Evolutionary conservation across 2,797 vertebrate species (phyloP).

Genomic region (Eutrigla gurnardus): DNA sequence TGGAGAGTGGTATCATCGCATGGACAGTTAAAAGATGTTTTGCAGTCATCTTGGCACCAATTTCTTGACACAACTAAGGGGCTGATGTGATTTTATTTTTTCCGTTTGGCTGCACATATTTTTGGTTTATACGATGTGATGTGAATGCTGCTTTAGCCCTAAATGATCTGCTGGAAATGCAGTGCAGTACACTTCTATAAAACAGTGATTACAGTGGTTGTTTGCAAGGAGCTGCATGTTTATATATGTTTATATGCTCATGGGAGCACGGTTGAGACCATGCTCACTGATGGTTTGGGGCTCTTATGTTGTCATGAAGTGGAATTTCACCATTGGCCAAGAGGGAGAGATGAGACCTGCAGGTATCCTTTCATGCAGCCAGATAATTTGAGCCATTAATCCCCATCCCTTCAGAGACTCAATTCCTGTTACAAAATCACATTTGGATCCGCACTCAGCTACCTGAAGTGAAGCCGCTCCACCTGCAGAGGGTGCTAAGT

Average conservation of each 20-base stretch:
- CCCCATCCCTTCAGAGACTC: too few relatives aligned
- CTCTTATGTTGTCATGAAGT: background rate
- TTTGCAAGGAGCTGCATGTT: too few relatives aligned
- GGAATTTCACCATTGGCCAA: background rate
- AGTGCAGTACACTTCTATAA: background rate
- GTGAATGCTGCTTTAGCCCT: background rate
- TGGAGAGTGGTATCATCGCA: background rate
- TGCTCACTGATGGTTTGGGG: background rate
- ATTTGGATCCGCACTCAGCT: background rate
- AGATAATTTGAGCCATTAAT: background rate
- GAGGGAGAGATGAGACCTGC: background rate
- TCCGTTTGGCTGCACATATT: background rate
- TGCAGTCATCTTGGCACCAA: background rate
- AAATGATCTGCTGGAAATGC: background rate
- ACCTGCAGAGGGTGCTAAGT: slow-evolving; percentile 69
- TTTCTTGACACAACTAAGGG: too few relatives aligned
- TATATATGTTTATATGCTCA: background rate
- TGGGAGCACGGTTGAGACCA: background rate
- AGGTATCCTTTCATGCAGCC: background rate
- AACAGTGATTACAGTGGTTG: background rate
- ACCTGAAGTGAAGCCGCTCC: slow-evolving; percentile 1
- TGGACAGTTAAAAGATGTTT: too few relatives aligned
- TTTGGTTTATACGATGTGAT: background rate
- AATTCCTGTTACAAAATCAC: background rate
- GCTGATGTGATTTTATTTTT: background rate